Percentiles rank a stretch among this genome's conserved stretches.
These are phyloP conservation scores for Asobara japonica DNA, from an alignment of 1,140 invertebrate genomes.

Conservation along the genomic window DNA sequence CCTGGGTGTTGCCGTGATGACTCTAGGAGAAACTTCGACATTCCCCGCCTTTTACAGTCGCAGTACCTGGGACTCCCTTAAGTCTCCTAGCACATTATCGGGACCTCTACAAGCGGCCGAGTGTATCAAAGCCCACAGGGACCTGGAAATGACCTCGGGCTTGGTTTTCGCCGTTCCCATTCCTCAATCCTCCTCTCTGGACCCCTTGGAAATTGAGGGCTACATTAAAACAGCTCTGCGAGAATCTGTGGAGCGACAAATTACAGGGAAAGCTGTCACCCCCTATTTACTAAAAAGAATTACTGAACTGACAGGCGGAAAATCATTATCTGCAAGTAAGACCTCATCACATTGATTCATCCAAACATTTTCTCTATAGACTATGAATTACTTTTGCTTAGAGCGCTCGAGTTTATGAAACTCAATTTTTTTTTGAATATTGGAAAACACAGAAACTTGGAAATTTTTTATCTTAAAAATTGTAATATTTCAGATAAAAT, in stretches of 20 bases:
- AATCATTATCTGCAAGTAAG: slow-evolving; percentile 84
- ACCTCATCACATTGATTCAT: no score
- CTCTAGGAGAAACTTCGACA: slow-evolving; percentile 71
- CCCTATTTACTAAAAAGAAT: slow-evolving; percentile 88
- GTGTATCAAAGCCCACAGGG: slow-evolving; percentile 71
- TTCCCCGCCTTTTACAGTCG: slow-evolving; percentile 93
- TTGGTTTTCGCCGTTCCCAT: slow-evolving; percentile 93
- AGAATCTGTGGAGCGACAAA: slow-evolving; percentile 71
- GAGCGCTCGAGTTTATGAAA: no score
- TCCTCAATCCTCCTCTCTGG: slow-evolving; percentile 75
- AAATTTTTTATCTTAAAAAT: no score
- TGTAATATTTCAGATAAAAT: slow-evolving; percentile 76
- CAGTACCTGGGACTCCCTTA: slow-evolving; percentile 71
- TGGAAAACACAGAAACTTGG: no score
- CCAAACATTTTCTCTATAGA: no score
- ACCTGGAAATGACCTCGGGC: slow-evolving; percentile 79
- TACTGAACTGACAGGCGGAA: slow-evolving; percentile 79
- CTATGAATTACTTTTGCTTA: neutral
- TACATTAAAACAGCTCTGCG: slow-evolving; percentile 80
- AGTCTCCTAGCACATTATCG: slow-evolving; percentile 76
- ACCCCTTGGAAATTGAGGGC: slow-evolving; percentile 72
- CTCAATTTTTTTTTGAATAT: no score
- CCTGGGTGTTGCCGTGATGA: slow-evolving; percentile 89
- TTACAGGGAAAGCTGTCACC: slow-evolving; percentile 89
- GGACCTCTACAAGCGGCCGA: slow-evolving; percentile 75